These are phyloP conservation scores for Arenaria interpres DNA, from an alignment of 2,113 vertebrate species.

Conservation along the genomic window DNA sequence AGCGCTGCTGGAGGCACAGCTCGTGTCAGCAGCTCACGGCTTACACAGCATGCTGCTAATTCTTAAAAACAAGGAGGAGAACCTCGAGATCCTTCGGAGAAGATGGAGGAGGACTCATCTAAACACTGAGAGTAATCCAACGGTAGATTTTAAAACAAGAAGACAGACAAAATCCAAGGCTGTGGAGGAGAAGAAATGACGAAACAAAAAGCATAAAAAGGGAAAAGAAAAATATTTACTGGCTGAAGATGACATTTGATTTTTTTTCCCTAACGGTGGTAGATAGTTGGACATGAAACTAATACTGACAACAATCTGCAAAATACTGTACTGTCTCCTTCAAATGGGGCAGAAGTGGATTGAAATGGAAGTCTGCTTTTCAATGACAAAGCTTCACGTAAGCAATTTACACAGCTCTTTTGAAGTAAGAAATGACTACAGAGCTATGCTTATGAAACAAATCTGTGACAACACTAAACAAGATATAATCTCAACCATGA, in stretches of 20 bases:
- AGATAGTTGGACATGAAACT: not conserved
- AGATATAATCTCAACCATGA: not conserved
- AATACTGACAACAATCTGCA: not conserved
- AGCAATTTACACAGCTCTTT: not conserved
- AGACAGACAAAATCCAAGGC: not conserved
- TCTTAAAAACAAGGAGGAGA: not conserved
- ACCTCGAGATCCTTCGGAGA: not conserved
- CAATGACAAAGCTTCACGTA: not conserved
- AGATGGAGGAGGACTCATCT: not conserved
- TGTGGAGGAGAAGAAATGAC: not conserved
- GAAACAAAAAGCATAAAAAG: not conserved
- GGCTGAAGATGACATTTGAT: not conserved
- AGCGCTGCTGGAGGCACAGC: not conserved
- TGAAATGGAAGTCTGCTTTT: not conserved
- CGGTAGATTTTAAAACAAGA: not conserved
- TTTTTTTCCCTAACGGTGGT: not conserved
- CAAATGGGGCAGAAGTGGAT: not conserved
- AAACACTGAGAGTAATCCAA: not conserved
- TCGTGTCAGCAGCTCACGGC: not conserved
- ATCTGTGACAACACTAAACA: not conserved
- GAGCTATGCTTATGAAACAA: not conserved
- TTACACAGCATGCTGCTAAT: not conserved
- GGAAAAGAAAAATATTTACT: not conserved
- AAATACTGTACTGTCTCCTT: not conserved
- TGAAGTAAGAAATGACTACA: not conserved